phyloP scores from a whole-genome alignment of 2,113 vertebrate genomes.

The Tyto alba region DNA sequence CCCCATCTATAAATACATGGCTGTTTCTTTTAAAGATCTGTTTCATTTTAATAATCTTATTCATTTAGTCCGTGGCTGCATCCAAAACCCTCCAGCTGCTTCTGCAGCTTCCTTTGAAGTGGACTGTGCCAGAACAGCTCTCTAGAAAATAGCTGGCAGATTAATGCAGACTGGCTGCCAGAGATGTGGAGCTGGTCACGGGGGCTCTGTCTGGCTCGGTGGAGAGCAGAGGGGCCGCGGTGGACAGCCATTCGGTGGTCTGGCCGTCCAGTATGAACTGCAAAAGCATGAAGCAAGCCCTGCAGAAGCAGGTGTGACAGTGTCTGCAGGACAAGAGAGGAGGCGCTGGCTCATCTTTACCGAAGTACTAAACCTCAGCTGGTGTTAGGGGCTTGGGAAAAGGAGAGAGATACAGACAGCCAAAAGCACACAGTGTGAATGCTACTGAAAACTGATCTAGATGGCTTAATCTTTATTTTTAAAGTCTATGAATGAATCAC shows the following conservation, averaged over 20 bases:
- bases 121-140: background rate
- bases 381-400: background rate
- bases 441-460: background rate
- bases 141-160: background rate
- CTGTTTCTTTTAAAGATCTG: background rate
- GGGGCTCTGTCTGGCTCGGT: fast-evolving
- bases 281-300: background rate
- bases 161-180: background rate
- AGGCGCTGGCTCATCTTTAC: too few relatives aligned
- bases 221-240: fast-evolving
- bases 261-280: fast-evolving
- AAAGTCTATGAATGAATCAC: background rate
- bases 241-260: fast-evolving
- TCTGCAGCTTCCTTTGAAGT: background rate
- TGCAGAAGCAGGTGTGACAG: background rate
- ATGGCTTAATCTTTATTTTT: background rate
- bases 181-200: background rate
- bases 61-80: fast-evolving
- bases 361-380: background rate
- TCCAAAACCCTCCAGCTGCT: background rate
- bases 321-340: background rate
- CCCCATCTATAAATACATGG: background rate
- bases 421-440: background rate
- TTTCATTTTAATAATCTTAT: background rate
- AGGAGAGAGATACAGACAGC: background rate